phyloP scores from a whole-genome alignment of 92 coral and sea anemone genomes.

The Epizoanthus ramosus region DNA sequence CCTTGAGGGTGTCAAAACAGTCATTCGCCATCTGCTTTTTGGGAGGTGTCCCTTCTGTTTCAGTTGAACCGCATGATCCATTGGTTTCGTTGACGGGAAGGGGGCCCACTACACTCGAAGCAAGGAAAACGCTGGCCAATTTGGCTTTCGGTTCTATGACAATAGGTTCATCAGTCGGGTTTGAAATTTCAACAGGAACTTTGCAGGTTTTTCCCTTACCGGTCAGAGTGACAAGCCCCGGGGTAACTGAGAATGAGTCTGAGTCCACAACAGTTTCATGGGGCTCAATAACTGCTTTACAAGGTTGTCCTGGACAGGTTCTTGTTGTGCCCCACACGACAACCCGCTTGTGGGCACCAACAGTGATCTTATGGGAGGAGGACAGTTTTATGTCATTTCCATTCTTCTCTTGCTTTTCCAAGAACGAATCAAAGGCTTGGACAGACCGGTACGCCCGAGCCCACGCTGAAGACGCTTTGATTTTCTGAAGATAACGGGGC shows the following conservation, averaged over 20 bases:
- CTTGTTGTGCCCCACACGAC: conserved; percentile 43
- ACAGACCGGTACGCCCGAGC: conserved; percentile 42
- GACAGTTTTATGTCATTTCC: neutral
- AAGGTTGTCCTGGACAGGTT: conserved; percentile 21
- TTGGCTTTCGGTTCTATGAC: neutral
- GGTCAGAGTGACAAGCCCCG: neutral
- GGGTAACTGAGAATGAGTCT: conserved; percentile 3
- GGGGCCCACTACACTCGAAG: neutral
- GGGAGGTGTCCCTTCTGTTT: too few species aligned
- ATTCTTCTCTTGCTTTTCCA: neutral
- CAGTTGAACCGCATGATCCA: too few species aligned
- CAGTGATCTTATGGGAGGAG: conserved; percentile 19
- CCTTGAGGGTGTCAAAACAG: too few species aligned
- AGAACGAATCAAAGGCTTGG: conserved; percentile 14
- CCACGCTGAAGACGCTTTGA: conserved; percentile 43
- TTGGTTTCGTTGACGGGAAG: too few species aligned
- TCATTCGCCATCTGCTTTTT: too few species aligned
- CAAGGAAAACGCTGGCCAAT: neutral
- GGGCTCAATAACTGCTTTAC: conserved; percentile 42
- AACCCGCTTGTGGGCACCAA: conserved; percentile 50
- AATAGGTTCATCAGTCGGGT: neutral
- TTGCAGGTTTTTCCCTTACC: neutral
- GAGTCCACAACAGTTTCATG: neutral
- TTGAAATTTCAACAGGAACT: conserved; percentile 17
- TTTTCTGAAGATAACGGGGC: conserved; percentile 8